These are phyloP conservation scores for Bombus superbus DNA, from an alignment of 1,140 invertebrate species.

Conservation along the genomic window DNA sequence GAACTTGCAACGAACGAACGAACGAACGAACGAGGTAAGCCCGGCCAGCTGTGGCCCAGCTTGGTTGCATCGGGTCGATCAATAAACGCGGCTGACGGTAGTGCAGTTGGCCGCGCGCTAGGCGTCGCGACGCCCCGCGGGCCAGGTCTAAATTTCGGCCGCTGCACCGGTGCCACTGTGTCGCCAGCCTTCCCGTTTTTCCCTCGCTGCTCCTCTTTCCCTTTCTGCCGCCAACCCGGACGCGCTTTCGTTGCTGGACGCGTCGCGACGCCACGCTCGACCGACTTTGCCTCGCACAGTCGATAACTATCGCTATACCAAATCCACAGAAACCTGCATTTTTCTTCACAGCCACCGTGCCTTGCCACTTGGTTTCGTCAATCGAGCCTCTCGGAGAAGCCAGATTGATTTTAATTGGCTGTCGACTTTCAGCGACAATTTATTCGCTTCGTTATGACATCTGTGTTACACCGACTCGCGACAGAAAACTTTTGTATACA, in stretches of 20 bases:
- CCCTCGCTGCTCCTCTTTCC: conserved; percentile 15
- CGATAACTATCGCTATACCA: neutral
- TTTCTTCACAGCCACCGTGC: neutral
- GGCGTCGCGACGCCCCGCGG: conserved; percentile 27
- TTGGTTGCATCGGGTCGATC: conserved; percentile 65
- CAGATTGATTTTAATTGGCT: too few species aligned
- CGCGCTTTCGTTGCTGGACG: conserved; percentile 24
- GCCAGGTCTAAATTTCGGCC: conserved; percentile 57
- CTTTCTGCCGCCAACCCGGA: conserved; percentile 17
- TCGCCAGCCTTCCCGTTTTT: conserved; percentile 51
- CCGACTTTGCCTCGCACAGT: conserved; percentile 15
- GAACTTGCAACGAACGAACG: conserved; percentile 27
- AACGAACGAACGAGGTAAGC: conserved; percentile 28
- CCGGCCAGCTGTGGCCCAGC: conserved; percentile 64
- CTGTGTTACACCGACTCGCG: too few species aligned
- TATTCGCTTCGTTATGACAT: too few species aligned
- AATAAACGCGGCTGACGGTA: conserved; percentile 59
- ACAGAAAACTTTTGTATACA: too few species aligned
- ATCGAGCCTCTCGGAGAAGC: too few species aligned
- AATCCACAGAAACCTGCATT: neutral
- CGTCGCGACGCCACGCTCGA: conserved; percentile 37
- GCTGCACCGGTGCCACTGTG: conserved; percentile 65
- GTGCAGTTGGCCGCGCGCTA: conserved; percentile 49
- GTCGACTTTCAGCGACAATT: too few species aligned
- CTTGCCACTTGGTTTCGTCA: too few species aligned